Evolutionary conservation across 2,888 invertebrate genomes (phyloP).

Genomic region (Bombylius discolor): DNA sequence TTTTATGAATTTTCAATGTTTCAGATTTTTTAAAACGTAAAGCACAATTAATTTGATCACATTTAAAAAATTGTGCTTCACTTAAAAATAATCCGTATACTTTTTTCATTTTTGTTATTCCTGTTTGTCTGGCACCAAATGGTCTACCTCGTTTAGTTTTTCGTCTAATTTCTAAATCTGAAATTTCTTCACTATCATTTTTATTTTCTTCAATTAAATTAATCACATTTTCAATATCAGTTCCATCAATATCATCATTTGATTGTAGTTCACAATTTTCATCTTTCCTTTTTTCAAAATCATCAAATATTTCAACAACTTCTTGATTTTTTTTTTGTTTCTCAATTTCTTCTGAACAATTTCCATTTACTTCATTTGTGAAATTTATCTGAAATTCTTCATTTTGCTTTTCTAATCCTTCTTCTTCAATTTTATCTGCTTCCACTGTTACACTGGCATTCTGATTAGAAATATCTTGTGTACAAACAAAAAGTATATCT

Average conservation of each 20-base stretch:
- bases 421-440: not conserved
- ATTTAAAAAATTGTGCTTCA: conserved; percentile 22
- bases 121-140: conserved; percentile 29
- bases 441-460: not conserved
- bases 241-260: conserved; percentile 22
- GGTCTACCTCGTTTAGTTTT: conserved; percentile 27
- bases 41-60: conserved; percentile 26
- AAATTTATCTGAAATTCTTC: not conserved
- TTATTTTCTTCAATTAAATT: conserved; percentile 24
- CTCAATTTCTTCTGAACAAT: conserved; percentile 6
- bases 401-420: not conserved
- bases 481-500: conserved; percentile 18
- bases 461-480: conserved; percentile 16
- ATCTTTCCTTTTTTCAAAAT: conserved; percentile 1
- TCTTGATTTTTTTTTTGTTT: conserved; percentile 6
- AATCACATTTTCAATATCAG: conserved; percentile 32
- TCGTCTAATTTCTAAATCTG: not conserved
- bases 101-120: conserved; percentile 21
- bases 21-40: conserved; percentile 29
- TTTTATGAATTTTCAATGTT: conserved; percentile 29
- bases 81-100: conserved; percentile 14
- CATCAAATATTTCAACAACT: conserved; percentile 12
- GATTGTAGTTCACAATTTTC: not conserved
- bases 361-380: conserved; percentile 6
- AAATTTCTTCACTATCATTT: not conserved